Evolutionary conservation across 2,888 invertebrate genomes (phyloP).

Genomic region (Nycteola revayana): DNA sequence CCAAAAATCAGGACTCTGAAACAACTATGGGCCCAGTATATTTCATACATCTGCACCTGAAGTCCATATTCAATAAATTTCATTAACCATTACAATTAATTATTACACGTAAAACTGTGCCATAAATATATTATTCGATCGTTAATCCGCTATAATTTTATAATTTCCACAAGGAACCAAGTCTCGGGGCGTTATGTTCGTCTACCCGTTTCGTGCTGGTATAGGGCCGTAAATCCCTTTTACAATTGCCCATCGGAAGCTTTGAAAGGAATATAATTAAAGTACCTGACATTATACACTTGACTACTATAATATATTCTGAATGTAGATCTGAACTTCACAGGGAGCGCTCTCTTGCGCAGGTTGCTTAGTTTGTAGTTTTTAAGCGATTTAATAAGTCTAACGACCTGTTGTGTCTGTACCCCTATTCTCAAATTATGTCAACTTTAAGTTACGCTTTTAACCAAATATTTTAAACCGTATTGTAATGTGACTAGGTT

Average conservation of each 20-base stretch:
- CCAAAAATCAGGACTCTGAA: too few relatives aligned
- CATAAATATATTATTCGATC: constrained; percentile 19
- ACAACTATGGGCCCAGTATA: too few relatives aligned
- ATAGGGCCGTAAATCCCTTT: constrained; percentile 35
- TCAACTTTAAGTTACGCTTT: too few relatives aligned
- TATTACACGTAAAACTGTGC: constrained; percentile 4
- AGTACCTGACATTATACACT: constrained; percentile 24
- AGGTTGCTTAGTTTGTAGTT: too few relatives aligned
- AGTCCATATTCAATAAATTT: too few relatives aligned
- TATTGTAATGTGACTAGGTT: too few relatives aligned
- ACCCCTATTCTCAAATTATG: too few relatives aligned
- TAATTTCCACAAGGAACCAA: constrained; percentile 13
- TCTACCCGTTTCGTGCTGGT: constrained; percentile 29
- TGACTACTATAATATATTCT: constrained; percentile 21
- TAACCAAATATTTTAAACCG: too few relatives aligned
- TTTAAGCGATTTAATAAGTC: too few relatives aligned
- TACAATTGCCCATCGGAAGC: constrained; percentile 27
- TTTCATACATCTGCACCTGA: too few relatives aligned
- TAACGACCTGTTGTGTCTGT: too few relatives aligned
- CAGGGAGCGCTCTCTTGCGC: too few relatives aligned
- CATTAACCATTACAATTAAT: constrained; percentile 17
- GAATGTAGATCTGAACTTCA: constrained; percentile 13
- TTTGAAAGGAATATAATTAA: constrained; percentile 32
- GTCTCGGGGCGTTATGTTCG: constrained; percentile 21
- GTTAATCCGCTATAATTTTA: constrained; percentile 19